Base-by-base conservation (phyloP, 2,797 vertebrate species). In the Thamnophis elegans region DNA sequence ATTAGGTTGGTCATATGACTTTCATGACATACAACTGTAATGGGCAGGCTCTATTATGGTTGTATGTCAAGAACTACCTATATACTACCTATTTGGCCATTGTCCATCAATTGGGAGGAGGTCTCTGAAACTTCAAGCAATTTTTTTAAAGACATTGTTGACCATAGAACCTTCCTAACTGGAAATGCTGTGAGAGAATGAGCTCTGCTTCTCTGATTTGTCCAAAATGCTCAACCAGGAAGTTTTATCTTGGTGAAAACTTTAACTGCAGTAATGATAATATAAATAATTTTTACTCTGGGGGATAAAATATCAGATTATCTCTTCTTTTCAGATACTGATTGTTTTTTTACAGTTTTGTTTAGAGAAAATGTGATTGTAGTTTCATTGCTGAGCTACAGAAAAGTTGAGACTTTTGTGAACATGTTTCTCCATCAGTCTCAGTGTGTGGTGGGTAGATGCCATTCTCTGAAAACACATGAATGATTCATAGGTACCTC, bases 261-360 rank as follows among this genome's bases (percentile, higher is more conserved):
- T 0, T 0, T n/a, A 26, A 47, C 4, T 3, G 2, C 4, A 91
- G n/a, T 62, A 93, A 25, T 92, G 87, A 7, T 10, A 2, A 4
- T 3, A 5, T 85, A 51, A 59, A 56, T 60, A 36, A 0, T 82
- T 22, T 82, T 82, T 47, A 82, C 36, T 82, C 0, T 85, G 28
- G 87, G 82, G 47, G 65, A 88, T 59, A 68, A 12, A 56, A 7
- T 0, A 0, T 42, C 0, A 4, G 36, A 86, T 54, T 42, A 3
- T 16, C 28, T 1, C 22, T 89, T 51, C 58, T 51, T 47, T 32
- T 87, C 55, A 2, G 32, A 86, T 5, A 60, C 1, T 20, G 0
- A 0, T 0, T 0, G 0, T 47, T 58, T 73, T n/a, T n/a, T 68
- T 26, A 18, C 51, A 5, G 28, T 58, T 58, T 93, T 0, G 0